These are phyloP conservation scores for Melanostoma scalare DNA, from an alignment of 2,888 invertebrate genomes.

Conservation along the genomic window DNA sequence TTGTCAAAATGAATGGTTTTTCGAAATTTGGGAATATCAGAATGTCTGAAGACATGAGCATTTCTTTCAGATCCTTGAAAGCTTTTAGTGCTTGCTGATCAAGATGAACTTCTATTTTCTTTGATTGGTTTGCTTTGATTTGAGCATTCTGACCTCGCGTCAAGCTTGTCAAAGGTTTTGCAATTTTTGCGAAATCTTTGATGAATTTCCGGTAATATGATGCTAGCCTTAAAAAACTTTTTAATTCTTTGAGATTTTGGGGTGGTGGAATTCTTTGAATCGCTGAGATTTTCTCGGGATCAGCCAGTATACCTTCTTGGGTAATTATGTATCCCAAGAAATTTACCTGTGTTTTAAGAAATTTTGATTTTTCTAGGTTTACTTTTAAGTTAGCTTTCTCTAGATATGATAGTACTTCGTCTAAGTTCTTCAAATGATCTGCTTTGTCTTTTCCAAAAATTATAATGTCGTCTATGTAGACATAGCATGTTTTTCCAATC, in stretches of 20 bases:
- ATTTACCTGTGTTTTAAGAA: neutral
- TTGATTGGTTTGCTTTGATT: conserved; percentile 2
- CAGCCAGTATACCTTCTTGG: conserved; percentile 10
- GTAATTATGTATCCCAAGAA: conserved; percentile 18
- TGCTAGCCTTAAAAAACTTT: conserved; percentile 18
- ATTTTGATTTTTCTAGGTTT: neutral
- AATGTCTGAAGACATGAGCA: conserved; percentile 23
- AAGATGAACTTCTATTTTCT: conserved; percentile 6
- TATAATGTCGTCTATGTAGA: conserved; percentile 54
- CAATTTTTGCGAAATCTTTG: conserved; percentile 1
- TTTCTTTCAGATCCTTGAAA: conserved; percentile 36
- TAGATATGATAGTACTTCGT: conserved; percentile 17
- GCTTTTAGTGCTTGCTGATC: conserved; percentile 11
- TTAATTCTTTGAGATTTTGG: conserved; percentile 50
- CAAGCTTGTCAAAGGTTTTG: conserved; percentile 1
- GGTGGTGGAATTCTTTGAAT: conserved; percentile 22
- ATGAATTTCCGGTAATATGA: conserved; percentile 12
- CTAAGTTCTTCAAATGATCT: conserved; percentile 38
- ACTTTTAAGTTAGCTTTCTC: no score
- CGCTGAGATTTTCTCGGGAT: conserved; percentile 10
- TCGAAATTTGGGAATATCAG: conserved; percentile 35
- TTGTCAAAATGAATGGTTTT: conserved; percentile 26
- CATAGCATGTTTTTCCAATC: conserved; percentile 27
- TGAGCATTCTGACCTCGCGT: conserved; percentile 1
- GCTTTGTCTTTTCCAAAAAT: conserved; percentile 34